Base-by-base conservation (phyloP, 2,888 invertebrate species). In the Xylota sylvarum region DNA sequence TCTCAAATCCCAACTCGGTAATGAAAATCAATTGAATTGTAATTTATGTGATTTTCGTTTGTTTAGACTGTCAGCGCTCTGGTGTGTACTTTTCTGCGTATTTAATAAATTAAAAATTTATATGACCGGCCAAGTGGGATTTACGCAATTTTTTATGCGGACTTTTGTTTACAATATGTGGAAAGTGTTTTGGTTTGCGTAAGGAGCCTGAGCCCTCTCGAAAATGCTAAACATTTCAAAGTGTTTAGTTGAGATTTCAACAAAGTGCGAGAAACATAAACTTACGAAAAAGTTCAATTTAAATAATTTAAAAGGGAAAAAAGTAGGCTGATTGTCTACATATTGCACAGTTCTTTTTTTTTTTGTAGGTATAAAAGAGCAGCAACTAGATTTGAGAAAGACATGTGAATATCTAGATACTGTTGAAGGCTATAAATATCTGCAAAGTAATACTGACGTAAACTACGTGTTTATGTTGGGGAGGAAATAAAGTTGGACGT, bases 1-100 rank as follows among this genome's bases (percentile, higher is more conserved):
- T 74, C 56, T 70, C 4, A 37, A 62, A 79, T 79, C 79, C 64
- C 23, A 48, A 79, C 70, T n/a, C 46, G 56, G 70, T 30, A 55
- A 48, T 37, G 37, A 64, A 78, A 79, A 27, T 30, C 52, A 55
- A 43, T 46, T 58, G 56, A 78, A 64, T 70, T 46, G 62, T 60
- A 30, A 67, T 67, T 67, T 67, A 67, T 67, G 52, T 19, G 50
- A 50, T 50, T 50, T 48, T 65, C 32, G n/a, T 32, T 50, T 50
- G 35, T 65, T 50, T 67, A n/a, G n/a, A 52, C 23, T 12, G 23
- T 23, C 50, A 12, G 6, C n/a, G 4, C 6, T 48, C 9, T 17
- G 19, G 10, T 23, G 9, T 17, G 12, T 64, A 23, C 35, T 50
- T 23, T 23, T 48, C 1, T 12, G n/a, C n/a, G 27, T 48, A 64